Base-by-base conservation (phyloP, 2,113 vertebrate genomes). In the Silurus meridionalis region DNA sequence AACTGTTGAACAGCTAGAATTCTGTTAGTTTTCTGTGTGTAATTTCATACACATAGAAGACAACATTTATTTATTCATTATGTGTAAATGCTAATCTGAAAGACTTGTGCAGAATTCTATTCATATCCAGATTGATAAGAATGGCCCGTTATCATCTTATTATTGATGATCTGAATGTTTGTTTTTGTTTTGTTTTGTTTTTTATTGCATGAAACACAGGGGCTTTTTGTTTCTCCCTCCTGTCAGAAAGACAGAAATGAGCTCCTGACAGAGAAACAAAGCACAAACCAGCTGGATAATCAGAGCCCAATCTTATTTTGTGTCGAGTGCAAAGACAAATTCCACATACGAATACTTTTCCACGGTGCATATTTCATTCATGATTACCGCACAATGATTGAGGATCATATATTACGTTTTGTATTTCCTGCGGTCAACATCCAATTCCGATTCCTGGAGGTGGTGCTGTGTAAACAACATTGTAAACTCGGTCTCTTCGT, bases 221-320 rank as follows among this genome's bases (percentile, higher is more conserved):
- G 67, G 1, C 23, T n/a, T 53, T 79, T 79, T 86, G 23, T 64
- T 75, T n/a, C 19, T 37, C n/a, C 23, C 25, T 23, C 60, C 37
- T 77, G n/a, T 64, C 63, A 25, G n/a, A 69, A 58, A 37, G 7
- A 63, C 8, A 61, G 55, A 28, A 82, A 82, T 28, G 79, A 81
- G 37, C 21, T 63, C 5, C 60, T 66, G 50, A 78, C 50, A 57
- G 25, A 79, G 61, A 63, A 61, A 37, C 50, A 79, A 55, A 69
- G 15, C 19, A 67, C 37, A 46, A 80, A 85, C 52, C 78, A 80
- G 78, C 78, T 80, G 64, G 74, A 85, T 85, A 67, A 79, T 80
- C 60, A 79, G 74, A 85, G 13, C n/a, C 63, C 21, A 53, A n/a
- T 79, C 61, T 58, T 78, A 55, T 78, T 79, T 79, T 66, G 15